phyloP scores from a whole-genome alignment of 2,113 vertebrate genomes.

The Centropus unirufus region DNA sequence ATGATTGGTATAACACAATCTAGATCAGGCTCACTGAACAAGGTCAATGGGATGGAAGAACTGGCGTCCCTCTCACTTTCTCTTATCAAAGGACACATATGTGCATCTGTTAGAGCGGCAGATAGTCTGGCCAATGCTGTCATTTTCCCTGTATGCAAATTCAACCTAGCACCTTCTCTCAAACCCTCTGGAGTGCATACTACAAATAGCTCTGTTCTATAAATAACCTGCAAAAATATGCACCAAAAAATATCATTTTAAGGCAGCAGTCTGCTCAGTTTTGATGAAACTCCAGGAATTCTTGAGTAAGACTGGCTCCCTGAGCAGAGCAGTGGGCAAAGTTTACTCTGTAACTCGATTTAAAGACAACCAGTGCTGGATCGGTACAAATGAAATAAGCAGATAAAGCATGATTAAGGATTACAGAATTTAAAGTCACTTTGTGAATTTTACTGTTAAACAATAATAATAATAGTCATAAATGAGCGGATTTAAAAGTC shows the following conservation, averaged over 20 bases:
- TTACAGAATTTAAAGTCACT: not conserved
- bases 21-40: not conserved
- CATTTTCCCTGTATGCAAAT: not conserved
- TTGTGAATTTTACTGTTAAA: not conserved
- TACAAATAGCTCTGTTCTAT: conserved; percentile 1
- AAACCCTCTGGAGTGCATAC: not conserved
- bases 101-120: not conserved
- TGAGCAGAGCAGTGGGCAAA: not conserved
- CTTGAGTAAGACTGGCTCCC: not conserved
- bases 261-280: not conserved
- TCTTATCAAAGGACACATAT: not conserved
- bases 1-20: not conserved
- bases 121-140: not conserved
- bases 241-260: not conserved
- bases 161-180: not conserved
- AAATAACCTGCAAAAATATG: conserved; percentile 38
- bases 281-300: not conserved
- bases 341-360: not conserved
- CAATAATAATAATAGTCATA: not conserved
- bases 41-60: not conserved
- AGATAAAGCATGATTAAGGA: not conserved
- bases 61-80: not conserved
- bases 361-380: not conserved
- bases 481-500: not conserved
- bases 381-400: not conserved